Evolutionary conservation across 2,888 invertebrate species (phyloP).

Genomic region (Drosophila kanekoi): DNA sequence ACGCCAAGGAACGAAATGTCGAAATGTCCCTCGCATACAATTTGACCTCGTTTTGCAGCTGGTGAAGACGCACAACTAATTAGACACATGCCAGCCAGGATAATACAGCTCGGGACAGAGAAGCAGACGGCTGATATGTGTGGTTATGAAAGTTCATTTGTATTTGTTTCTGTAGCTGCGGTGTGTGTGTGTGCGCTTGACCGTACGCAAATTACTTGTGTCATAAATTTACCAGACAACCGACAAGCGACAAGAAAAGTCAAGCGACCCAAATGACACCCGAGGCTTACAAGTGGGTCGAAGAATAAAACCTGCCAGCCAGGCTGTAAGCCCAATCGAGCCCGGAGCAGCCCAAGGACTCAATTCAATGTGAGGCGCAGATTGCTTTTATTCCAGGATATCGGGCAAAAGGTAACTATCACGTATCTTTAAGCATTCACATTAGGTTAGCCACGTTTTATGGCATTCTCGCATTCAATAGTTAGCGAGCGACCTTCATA

Average conservation of each 20-base stretch:
- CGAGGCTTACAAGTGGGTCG: constrained; percentile 73
- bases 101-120: constrained; percentile 21
- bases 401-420: constrained; percentile 45
- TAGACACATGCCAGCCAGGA: constrained; percentile 71
- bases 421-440: constrained; percentile 40
- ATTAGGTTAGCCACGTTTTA: constrained; percentile 51
- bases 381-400: constrained; percentile 11
- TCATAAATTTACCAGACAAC: constrained; percentile 67
- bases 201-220: constrained; percentile 79
- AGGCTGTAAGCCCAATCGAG: constrained; percentile 11
- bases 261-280: constrained; percentile 62
- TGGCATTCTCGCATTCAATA: constrained; percentile 29
- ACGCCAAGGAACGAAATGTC: constrained; percentile 55
- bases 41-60: constrained; percentile 71
- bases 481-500: constrained; percentile 75
- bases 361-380: constrained; percentile 29
- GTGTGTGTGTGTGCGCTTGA: constrained; percentile 59
- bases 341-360: constrained; percentile 24
- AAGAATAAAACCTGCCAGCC: constrained; percentile 37
- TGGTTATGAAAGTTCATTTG: constrained; percentile 55
- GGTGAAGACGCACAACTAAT: constrained; percentile 78
- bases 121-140: constrained; percentile 51
- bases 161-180: constrained; percentile 27
- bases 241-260: constrained; percentile 65
- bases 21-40: constrained; percentile 52